Evolutionary conservation across 2,888 invertebrate species (phyloP).

Genomic region (Melanophora roralis): DNA sequence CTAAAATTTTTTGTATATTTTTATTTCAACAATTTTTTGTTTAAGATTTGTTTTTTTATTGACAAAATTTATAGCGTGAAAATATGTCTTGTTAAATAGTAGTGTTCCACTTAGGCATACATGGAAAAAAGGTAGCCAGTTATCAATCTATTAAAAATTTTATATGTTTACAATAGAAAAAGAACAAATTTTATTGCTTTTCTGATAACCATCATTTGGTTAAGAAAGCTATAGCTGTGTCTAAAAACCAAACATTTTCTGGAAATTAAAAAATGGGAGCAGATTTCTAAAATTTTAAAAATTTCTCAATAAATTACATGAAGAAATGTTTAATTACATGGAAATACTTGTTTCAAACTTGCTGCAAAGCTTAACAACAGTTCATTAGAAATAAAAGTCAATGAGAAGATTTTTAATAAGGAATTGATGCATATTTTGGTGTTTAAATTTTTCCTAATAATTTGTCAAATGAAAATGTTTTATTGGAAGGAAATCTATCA

Average conservation of each 20-base stretch:
- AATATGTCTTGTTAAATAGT: slow-evolving; percentile 52
- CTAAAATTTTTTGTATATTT: slow-evolving; percentile 31
- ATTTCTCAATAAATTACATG: slow-evolving; percentile 28
- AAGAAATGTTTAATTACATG: slow-evolving; percentile 41
- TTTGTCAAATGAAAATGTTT: too few relatives aligned
- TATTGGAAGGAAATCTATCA: too few relatives aligned
- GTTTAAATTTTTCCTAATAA: too few relatives aligned
- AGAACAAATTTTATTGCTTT: slow-evolving; percentile 46
- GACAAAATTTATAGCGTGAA: slow-evolving; percentile 60
- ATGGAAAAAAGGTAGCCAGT: slow-evolving; percentile 44
- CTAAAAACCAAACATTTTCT: slow-evolving; percentile 28
- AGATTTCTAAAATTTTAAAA: not conserved
- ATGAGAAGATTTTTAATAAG: too few relatives aligned
- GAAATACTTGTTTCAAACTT: slow-evolving; percentile 13
- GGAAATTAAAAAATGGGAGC: slow-evolving; percentile 10
- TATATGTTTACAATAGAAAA: slow-evolving; percentile 2
- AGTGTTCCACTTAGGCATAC: not conserved
- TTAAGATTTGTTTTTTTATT: slow-evolving; percentile 13
- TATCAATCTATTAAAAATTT: slow-evolving; percentile 55
- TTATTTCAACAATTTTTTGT: slow-evolving; percentile 1
- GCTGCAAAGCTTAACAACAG: too few relatives aligned
- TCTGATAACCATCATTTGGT: slow-evolving; percentile 29
- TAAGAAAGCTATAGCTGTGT: not conserved
- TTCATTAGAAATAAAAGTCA: too few relatives aligned
- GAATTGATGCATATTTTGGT: too few relatives aligned